Evolutionary conservation across 2,888 invertebrate species (phyloP).

Genomic region (Dusona sp.): DNA sequence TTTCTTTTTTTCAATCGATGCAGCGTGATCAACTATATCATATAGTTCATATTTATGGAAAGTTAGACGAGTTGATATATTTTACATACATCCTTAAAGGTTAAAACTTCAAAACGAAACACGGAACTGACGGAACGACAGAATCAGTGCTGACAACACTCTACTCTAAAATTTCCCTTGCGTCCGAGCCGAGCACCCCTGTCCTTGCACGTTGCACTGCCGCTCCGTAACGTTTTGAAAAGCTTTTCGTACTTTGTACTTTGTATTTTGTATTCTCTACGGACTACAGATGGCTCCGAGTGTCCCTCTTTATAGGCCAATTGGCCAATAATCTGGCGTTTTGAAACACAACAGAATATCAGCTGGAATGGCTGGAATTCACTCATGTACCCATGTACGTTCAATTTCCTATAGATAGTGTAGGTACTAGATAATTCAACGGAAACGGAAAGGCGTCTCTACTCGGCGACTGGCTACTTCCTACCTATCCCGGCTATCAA

Average conservation of each 20-base stretch:
- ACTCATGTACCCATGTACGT: too few relatives aligned
- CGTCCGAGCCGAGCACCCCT: not conserved
- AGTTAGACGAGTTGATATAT: too few relatives aligned
- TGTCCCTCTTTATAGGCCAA: not conserved
- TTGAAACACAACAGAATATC: too few relatives aligned
- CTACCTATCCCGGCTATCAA: too few relatives aligned
- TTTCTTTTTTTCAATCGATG: not conserved
- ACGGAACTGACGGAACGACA: conserved; percentile 2
- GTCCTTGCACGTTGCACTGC: not conserved
- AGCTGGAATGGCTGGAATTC: too few relatives aligned
- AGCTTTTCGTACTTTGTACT: conserved; percentile 7
- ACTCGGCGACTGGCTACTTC: not conserved
- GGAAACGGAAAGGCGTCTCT: conserved; percentile 3
- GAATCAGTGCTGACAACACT: conserved; percentile 9
- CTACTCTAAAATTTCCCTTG: not conserved
- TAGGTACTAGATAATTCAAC: not conserved
- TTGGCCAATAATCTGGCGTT: conserved; percentile 1
- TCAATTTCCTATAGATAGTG: too few relatives aligned
- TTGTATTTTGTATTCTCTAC: not conserved
- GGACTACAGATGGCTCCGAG: conserved; percentile 9
- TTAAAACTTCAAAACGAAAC: not conserved
- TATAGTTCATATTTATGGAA: too few relatives aligned
- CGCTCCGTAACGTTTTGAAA: not conserved
- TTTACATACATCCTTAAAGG: too few relatives aligned
- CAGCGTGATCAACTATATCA: too few relatives aligned